phyloP scores from a whole-genome alignment of 1,140 invertebrate species.

The Hylyphantes graminicola region DNA sequence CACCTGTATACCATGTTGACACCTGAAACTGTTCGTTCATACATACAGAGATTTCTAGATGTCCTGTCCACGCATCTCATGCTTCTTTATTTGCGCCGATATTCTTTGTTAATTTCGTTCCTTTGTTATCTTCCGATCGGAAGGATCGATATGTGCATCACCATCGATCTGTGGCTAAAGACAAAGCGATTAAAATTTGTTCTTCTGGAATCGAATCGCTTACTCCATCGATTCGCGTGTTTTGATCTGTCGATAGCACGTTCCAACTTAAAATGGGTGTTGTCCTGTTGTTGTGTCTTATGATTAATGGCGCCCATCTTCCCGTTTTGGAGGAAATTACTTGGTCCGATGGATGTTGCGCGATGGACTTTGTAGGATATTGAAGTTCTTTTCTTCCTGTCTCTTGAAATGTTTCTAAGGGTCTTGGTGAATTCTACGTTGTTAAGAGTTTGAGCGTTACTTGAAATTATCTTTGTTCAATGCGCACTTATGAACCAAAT shows the following conservation, averaged over 20 bases:
- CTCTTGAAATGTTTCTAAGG: background rate
- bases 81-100: too few relatives aligned
- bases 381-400: slow-evolving; percentile 12
- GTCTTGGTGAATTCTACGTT: background rate
- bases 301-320: slow-evolving; percentile 48
- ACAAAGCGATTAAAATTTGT: slow-evolving; percentile 34
- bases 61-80: background rate
- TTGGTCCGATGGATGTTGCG: slow-evolving; percentile 30
- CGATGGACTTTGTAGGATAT: background rate
- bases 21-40: background rate
- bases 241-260: slow-evolving; percentile 47
- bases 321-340: slow-evolving; percentile 28
- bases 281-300: slow-evolving; percentile 9
- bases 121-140: background rate
- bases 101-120: slow-evolving; percentile 25
- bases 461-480: too few relatives aligned
- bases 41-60: background rate
- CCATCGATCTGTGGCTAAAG: slow-evolving; percentile 9
- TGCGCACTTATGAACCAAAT: too few relatives aligned
- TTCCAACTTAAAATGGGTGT: background rate
- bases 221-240: background rate
- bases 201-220: background rate
- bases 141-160: slow-evolving; percentile 1
- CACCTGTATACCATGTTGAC: too few relatives aligned
- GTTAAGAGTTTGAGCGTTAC: too few relatives aligned